A percentile compares a stretch with the other conserved stretches of the same genome.
phyloP scores from a whole-genome alignment of 1,140 invertebrate species.

The Harlomillsia oculata region DNA sequence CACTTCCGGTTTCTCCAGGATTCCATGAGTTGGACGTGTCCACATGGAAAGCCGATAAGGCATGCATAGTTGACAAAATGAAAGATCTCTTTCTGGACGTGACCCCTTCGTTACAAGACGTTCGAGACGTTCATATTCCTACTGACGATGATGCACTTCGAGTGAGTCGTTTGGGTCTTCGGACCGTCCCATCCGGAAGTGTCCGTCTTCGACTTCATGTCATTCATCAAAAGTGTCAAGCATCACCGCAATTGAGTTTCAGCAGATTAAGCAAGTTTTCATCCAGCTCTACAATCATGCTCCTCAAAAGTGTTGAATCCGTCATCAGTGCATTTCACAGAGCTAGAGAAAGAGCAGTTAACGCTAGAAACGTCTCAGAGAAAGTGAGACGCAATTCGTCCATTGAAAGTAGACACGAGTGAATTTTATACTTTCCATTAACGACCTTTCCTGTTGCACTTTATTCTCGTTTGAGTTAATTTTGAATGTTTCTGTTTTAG shows the following conservation, averaged over 20 bases:
- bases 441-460: too few relatives aligned
- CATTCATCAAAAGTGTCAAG: constrained; percentile 21
- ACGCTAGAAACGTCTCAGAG: too few relatives aligned
- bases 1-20: constrained; percentile 17
- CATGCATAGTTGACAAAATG: constrained; percentile 19
- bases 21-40: constrained; percentile 8
- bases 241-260: background rate
- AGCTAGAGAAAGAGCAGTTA: constrained; percentile 17
- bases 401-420: too few relatives aligned
- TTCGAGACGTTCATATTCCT: constrained; percentile 19
- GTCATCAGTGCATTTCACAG: constrained; percentile 29
- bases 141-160: constrained; percentile 14
- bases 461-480: background rate
- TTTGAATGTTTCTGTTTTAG: background rate
- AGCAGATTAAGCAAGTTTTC: constrained; percentile 10
- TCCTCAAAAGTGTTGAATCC: constrained; percentile 29
- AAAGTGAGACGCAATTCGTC: too few relatives aligned
- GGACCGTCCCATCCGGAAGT: constrained; percentile 18
- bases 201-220: constrained; percentile 20
- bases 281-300: constrained; percentile 13
- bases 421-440: too few relatives aligned
- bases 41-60: constrained; percentile 25
- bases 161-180: constrained; percentile 22
- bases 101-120: constrained; percentile 20
- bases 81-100: constrained; percentile 21